These are phyloP conservation scores for Trichoplusia ni DNA, from an alignment of 1,140 invertebrate genomes.

Conservation along the genomic window DNA sequence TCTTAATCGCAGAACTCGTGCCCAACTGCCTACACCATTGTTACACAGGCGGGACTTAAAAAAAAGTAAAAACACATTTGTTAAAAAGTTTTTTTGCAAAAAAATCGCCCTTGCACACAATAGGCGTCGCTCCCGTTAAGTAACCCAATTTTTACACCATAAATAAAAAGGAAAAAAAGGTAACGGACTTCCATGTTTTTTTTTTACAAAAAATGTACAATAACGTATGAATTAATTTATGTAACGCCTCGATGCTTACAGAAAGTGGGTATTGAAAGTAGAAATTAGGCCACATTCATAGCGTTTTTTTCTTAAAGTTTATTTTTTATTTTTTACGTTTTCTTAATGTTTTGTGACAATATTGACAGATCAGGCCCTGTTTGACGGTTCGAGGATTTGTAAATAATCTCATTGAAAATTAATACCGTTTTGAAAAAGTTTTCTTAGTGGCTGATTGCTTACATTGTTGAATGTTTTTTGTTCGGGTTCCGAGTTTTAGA, in stretches of 20 bases:
- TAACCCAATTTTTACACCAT: conserved; percentile 80
- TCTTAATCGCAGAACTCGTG: conserved; percentile 15
- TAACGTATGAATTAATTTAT: conserved; percentile 76
- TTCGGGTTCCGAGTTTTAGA: conserved; percentile 22
- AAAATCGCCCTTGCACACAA: conserved; percentile 57
- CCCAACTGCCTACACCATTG: conserved; percentile 17
- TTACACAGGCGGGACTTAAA: conserved; percentile 19
- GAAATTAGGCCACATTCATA: conserved; percentile 78
- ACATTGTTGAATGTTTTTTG: conserved; percentile 69
- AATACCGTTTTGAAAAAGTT: conserved; percentile 64
- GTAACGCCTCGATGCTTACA: conserved; percentile 76
- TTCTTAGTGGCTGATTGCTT: conserved; percentile 62
- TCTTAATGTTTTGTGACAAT: conserved; percentile 74
- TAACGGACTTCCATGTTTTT: conserved; percentile 68
- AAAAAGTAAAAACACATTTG: conserved; percentile 28
- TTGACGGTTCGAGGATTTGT: conserved; percentile 66
- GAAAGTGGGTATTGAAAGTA: conserved; percentile 74
- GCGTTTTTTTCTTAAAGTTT: conserved; percentile 51
- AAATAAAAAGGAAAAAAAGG: conserved; percentile 73
- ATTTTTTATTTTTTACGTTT: conserved; percentile 44
- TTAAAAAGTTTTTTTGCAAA: conserved; percentile 34
- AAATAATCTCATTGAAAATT: conserved; percentile 80
- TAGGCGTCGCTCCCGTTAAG: conserved; percentile 73
- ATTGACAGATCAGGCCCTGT: conserved; percentile 69
- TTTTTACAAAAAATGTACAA: conserved; percentile 43